Evolutionary conservation across 64 coral and sea anemone genomes (phyloP).

Genomic region (Platygyra sinensis): DNA sequence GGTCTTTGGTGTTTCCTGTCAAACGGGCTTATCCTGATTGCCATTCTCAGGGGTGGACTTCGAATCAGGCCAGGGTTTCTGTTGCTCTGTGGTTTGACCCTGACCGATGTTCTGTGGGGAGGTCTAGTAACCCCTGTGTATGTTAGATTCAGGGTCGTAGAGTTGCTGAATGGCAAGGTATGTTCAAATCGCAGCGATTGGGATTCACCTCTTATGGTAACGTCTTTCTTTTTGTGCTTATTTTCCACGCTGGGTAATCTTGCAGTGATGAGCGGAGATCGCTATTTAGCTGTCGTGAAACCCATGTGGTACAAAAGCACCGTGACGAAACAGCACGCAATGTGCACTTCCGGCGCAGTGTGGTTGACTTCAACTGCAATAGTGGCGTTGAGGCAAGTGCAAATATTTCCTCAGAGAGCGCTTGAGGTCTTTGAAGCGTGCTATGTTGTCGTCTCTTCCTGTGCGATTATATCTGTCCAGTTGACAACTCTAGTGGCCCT

Average conservation of each 20-base stretch:
- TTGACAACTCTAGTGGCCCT: neutral
- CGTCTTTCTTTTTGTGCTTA: slow-evolving; percentile 17
- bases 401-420: neutral
- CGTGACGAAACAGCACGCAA: neutral
- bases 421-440: slow-evolving; percentile 8
- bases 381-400: neutral
- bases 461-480: neutral
- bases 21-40: slow-evolving; percentile 8
- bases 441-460: neutral
- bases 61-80: slow-evolving; percentile 6
- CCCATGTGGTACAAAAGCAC: slow-evolving; percentile 25
- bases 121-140: slow-evolving; percentile 8
- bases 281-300: slow-evolving; percentile 30
- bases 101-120: slow-evolving; percentile 7
- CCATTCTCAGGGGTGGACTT: neutral
- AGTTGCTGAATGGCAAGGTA: neutral
- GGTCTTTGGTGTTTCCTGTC: slow-evolving; percentile 40
- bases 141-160: neutral
- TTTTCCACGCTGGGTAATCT: slow-evolving; percentile 26
- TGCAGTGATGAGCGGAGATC: slow-evolving; percentile 30
- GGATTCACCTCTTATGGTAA: slow-evolving; percentile 19
- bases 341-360: neutral
- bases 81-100: slow-evolving; percentile 19
- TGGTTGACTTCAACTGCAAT: neutral
- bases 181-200: slow-evolving; percentile 15